Conservation (phyloP, 2,888 invertebrate genomes). For the Himalopsyche kuldschensis region DNA sequence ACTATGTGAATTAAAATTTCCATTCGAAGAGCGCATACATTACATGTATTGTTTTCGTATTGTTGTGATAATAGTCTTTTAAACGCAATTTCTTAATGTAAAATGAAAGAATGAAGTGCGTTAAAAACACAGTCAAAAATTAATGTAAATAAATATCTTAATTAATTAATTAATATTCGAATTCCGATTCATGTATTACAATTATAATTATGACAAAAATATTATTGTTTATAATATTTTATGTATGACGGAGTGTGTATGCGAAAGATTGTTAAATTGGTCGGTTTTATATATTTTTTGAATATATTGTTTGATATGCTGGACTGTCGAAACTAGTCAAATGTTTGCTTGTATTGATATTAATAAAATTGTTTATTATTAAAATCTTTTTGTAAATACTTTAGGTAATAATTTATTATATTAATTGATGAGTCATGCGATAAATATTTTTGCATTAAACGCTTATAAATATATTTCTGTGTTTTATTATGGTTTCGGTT, state of each 20-base stretch:
- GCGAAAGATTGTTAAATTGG: not conserved
- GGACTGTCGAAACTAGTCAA: conserved; percentile 40
- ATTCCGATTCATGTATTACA: not conserved
- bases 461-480: conserved; percentile 33
- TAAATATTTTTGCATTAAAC: conserved; percentile 40
- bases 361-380: not conserved
- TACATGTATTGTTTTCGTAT: too few species aligned
- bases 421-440: conserved; percentile 32
- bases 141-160: too few species aligned
- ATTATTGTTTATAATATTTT: not conserved
- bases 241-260: not conserved
- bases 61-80: too few species aligned
- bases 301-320: conserved; percentile 21
- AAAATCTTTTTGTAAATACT: conserved; percentile 24
- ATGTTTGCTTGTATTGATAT: conserved; percentile 21
- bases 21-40: too few species aligned
- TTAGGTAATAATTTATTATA: conserved; percentile 36
- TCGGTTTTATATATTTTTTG: conserved; percentile 7
- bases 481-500: not conserved
- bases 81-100: too few species aligned
- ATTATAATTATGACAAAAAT: not conserved
- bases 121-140: too few species aligned
- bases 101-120: too few species aligned
- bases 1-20: too few species aligned
- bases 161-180: not conserved